Conservation (phyloP, 2,888 invertebrate species). For the Nomada ruficornis region DNA sequence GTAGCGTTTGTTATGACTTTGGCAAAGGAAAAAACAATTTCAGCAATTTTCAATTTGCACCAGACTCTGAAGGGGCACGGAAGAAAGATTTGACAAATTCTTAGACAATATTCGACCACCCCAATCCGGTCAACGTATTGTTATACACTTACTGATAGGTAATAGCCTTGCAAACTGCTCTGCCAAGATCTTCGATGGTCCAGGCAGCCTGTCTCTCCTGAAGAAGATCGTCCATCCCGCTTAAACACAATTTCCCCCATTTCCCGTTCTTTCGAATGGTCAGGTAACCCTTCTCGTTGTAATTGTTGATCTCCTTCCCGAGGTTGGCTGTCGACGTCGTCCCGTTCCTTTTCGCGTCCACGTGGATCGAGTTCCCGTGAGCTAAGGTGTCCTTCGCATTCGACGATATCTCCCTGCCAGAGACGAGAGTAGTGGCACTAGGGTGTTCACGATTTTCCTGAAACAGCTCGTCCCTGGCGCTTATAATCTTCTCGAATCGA, state of each 20-base stretch:
- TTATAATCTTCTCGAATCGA: slow-evolving; percentile 35
- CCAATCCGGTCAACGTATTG: too few species aligned
- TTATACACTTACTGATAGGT: slow-evolving; percentile 89
- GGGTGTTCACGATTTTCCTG: neutral
- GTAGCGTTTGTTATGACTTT: too few species aligned
- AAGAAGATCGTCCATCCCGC: slow-evolving; percentile 88
- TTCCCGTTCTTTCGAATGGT: slow-evolving; percentile 90
- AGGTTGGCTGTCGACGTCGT: slow-evolving; percentile 36
- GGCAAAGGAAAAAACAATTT: too few species aligned
- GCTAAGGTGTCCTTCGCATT: slow-evolving; percentile 58
- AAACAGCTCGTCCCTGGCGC: neutral
- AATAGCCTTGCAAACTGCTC: slow-evolving; percentile 91
- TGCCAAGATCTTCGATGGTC: slow-evolving; percentile 89
- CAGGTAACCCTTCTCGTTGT: slow-evolving; percentile 86
- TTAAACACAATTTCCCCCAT: slow-evolving; percentile 92
- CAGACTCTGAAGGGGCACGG: too few species aligned
- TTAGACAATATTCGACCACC: too few species aligned
- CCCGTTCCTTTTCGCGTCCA: slow-evolving; percentile 56
- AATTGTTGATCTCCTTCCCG: slow-evolving; percentile 78
- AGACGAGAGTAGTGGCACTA: slow-evolving; percentile 44
- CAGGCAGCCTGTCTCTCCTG: slow-evolving; percentile 87
- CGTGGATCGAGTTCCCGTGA: slow-evolving; percentile 60
- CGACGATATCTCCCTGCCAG: slow-evolving; percentile 74
- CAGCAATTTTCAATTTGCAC: too few species aligned
- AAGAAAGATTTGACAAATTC: neutral